phyloP scores from a whole-genome alignment of 1,140 invertebrate genomes.

The Drosophila elegans region DNA sequence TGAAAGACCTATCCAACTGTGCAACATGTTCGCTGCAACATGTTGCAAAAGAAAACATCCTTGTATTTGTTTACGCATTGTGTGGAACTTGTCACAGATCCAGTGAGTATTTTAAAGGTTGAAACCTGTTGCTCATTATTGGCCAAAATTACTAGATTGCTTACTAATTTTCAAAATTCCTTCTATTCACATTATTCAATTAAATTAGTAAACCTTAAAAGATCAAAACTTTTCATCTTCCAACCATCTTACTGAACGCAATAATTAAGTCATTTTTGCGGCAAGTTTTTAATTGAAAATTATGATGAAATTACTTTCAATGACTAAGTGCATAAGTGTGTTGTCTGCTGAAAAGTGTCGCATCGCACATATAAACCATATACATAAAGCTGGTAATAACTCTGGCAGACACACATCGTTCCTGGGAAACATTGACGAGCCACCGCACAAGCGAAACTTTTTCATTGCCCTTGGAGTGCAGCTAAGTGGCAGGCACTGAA shows the following conservation, averaged over 20 bases:
- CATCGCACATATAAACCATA: not conserved
- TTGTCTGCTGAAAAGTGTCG: constrained; percentile 39
- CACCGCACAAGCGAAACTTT: constrained; percentile 37
- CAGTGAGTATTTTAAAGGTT: not conserved
- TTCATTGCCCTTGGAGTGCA: constrained; percentile 50
- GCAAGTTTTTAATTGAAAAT: constrained; percentile 51
- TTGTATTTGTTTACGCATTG: constrained; percentile 41
- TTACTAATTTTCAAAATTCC: not conserved
- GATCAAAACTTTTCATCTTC: not conserved
- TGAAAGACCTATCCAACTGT: not conserved
- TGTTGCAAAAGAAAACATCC: not conserved
- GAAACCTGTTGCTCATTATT: constrained; percentile 35
- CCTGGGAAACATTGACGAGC: constrained; percentile 29
- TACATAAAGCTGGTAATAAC: constrained; percentile 26
- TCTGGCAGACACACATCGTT: constrained; percentile 30
- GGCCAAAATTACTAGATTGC: not conserved
- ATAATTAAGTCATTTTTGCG: constrained; percentile 14
- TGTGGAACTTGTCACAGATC: constrained; percentile 43
- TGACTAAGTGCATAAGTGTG: constrained; percentile 45
- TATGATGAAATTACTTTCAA: constrained; percentile 31
- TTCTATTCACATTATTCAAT: not conserved
- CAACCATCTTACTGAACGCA: not conserved
- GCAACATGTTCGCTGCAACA: constrained; percentile 30
- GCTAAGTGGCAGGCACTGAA: constrained; percentile 43
- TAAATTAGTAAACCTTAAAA: not conserved